Percentiles rank a stretch among this genome's conserved stretches.
Evolutionary conservation across 2,797 vertebrate species (phyloP).

Genomic region (Hydrolagus colliei): DNA sequence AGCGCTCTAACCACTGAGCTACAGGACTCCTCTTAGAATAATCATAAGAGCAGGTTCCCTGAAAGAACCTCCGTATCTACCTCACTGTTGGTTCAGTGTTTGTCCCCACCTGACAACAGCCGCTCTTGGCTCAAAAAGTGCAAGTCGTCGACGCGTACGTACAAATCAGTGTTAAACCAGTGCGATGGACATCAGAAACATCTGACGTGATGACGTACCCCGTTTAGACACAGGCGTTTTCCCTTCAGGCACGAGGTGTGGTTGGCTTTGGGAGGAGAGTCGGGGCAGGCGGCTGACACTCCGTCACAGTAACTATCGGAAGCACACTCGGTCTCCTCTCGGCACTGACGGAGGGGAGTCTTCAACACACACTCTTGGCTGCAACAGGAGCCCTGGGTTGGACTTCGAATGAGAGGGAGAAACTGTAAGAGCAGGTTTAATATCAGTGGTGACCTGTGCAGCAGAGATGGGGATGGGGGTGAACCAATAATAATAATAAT

Average conservation of each 20-base stretch:
- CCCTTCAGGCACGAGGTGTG: conserved; percentile 58
- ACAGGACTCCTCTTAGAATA: too few species aligned
- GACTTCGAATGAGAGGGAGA: conserved; percentile 45
- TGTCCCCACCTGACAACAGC: too few species aligned
- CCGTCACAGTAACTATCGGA: conserved; percentile 56
- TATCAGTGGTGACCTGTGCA: too few species aligned
- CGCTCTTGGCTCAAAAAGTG: not conserved
- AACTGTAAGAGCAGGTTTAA: too few species aligned
- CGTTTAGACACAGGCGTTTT: conserved; percentile 61
- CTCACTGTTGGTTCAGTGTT: not conserved
- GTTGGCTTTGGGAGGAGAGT: conserved; percentile 56
- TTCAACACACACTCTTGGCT: conserved; percentile 53
- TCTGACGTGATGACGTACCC: conserved; percentile 48
- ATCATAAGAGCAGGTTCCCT: too few species aligned
- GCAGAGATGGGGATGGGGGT: too few species aligned
- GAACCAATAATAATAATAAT: too few species aligned
- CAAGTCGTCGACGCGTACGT: too few species aligned
- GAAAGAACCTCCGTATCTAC: too few species aligned
- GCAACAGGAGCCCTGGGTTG: conserved; percentile 70
- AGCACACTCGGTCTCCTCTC: conserved; percentile 61
- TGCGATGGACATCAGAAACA: too few species aligned
- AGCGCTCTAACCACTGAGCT: too few species aligned
- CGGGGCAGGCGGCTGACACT: conserved; percentile 50
- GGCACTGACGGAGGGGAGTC: conserved; percentile 44
- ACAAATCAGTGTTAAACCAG: too few species aligned